Percentiles rank a stretch among this genome's conserved stretches.
phyloP scores from a whole-genome alignment of 2,888 invertebrate species.

The Luperina testacea region DNA sequence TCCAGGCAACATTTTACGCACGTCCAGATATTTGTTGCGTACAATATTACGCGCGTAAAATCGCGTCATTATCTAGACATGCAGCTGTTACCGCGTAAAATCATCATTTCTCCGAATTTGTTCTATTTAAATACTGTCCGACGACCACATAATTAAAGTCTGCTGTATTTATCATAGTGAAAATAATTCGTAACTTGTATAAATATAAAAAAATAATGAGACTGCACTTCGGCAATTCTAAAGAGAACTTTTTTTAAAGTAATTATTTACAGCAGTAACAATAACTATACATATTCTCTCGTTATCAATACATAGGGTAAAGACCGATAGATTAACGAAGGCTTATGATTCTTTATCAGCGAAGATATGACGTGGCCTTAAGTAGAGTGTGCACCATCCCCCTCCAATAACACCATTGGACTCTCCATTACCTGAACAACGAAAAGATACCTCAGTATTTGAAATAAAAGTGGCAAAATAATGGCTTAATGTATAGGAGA shows the following conservation, averaged over 20 bases:
- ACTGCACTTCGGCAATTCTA: slow-evolving; percentile 55
- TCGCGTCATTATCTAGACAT: neutral
- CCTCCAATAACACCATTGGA: slow-evolving; percentile 73
- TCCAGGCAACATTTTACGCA: slow-evolving; percentile 8
- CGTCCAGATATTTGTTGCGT: neutral
- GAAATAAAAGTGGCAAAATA: neutral
- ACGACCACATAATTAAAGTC: slow-evolving; percentile 35
- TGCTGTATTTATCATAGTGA: slow-evolving; percentile 35
- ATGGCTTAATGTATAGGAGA: neutral
- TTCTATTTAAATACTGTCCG: slow-evolving; percentile 53
- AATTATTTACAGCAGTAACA: slow-evolving; percentile 67
- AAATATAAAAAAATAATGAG: slow-evolving; percentile 65
- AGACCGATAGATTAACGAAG: slow-evolving; percentile 52
- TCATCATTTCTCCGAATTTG: slow-evolving; percentile 29
- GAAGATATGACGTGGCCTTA: slow-evolving; percentile 71
- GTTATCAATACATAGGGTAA: slow-evolving; percentile 53
- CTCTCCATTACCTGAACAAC: slow-evolving; percentile 72
- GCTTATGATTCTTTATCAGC: slow-evolving; percentile 62
- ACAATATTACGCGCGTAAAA: neutral
- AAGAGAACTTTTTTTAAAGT: slow-evolving; percentile 46
- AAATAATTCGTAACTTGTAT: slow-evolving; percentile 59
- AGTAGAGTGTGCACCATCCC: slow-evolving; percentile 78
- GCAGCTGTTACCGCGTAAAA: slow-evolving; percentile 15
- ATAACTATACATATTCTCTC: slow-evolving; percentile 64
- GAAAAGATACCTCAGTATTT: neutral